Percentiles rank a stretch among this genome's conserved stretches.
These are phyloP conservation scores for Scaptomyza caliginosa DNA, from an alignment of 2,888 invertebrate genomes.

Conservation along the genomic window DNA sequence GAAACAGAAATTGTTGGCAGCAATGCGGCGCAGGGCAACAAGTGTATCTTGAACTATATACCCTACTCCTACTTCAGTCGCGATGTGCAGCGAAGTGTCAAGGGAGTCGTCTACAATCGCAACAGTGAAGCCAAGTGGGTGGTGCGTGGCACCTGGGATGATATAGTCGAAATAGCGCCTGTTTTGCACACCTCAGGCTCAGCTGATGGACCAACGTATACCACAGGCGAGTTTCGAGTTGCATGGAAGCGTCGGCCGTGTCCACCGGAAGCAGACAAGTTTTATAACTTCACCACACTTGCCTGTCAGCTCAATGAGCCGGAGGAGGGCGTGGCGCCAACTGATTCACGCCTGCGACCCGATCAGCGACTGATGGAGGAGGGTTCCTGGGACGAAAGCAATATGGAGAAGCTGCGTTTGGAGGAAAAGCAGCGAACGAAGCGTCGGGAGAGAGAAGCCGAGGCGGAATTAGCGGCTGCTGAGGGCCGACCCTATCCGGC, in stretches of 20 bases:
- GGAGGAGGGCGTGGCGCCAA: conserved; percentile 96
- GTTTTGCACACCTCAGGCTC: conserved; percentile 90
- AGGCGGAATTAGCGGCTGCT: conserved; percentile 89
- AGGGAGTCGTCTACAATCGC: conserved; percentile 90
- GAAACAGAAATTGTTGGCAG: conserved; percentile 97
- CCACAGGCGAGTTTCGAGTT: conserved; percentile 93
- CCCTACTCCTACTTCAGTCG: conserved; percentile 99
- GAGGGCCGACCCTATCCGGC: conserved; percentile 88
- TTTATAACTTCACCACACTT: conserved; percentile 97
- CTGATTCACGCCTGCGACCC: conserved; percentile 95
- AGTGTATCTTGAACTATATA: conserved; percentile 98
- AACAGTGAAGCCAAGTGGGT: conserved; percentile 90
- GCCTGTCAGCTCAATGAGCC: conserved; percentile 98
- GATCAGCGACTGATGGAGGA: conserved; percentile 99
- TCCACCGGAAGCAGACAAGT: conserved; percentile 88
- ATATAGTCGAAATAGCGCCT: conserved; percentile 96
- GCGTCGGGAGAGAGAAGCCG: conserved; percentile 91
- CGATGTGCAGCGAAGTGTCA: conserved; percentile 96
- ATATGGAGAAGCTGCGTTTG: conserved; percentile 91
- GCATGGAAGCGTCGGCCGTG: conserved; percentile 95
- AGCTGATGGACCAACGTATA: conserved; percentile 93
- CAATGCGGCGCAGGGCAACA: conserved; percentile 94
- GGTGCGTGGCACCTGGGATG: conserved; percentile 96
- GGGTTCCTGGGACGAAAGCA: conserved; percentile 96
- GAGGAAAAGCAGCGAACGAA: conserved; percentile 97